Evolutionary conservation across 2,797 vertebrate species (phyloP).

Genomic region (Tangara arthus): DNA sequence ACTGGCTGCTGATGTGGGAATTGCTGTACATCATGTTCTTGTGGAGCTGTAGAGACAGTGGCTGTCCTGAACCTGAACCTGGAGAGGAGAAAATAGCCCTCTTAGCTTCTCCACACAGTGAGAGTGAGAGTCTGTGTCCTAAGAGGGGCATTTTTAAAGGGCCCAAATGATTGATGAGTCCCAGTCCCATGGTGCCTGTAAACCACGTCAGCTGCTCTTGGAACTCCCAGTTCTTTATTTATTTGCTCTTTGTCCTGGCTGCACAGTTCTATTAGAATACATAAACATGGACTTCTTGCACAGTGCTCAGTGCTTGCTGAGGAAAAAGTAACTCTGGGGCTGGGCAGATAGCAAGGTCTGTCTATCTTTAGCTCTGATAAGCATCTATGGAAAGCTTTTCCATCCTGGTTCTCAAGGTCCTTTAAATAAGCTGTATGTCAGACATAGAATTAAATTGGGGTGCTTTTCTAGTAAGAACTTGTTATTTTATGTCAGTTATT

Average conservation of each 20-base stretch:
- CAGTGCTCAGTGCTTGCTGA: background rate
- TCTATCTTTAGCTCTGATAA: slow-evolving; percentile 30
- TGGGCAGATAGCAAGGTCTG: background rate
- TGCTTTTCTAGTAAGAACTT: background rate
- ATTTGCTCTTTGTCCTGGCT: slow-evolving; percentile 20
- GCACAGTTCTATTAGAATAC: background rate
- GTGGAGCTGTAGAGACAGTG: too few species aligned
- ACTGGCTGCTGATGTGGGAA: too few species aligned
- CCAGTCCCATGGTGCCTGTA: background rate
- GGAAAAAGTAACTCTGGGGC: background rate
- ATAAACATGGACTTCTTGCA: background rate
- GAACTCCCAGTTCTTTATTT: background rate
- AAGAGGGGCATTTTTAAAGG: background rate
- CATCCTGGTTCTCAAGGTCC: slow-evolving; percentile 30
- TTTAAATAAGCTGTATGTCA: slow-evolving; percentile 46
- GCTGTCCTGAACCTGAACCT: too few species aligned
- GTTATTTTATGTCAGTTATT: background rate
- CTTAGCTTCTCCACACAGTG: background rate
- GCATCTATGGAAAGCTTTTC: slow-evolving; percentile 25
- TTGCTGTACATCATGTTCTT: too few species aligned
- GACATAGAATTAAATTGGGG: background rate
- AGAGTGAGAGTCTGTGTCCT: background rate
- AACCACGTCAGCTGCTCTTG: background rate
- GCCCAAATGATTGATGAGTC: background rate
- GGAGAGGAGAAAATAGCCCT: background rate